Conservation (phyloP, 2,888 invertebrate species). For the Yponomeuta malinellus region DNA sequence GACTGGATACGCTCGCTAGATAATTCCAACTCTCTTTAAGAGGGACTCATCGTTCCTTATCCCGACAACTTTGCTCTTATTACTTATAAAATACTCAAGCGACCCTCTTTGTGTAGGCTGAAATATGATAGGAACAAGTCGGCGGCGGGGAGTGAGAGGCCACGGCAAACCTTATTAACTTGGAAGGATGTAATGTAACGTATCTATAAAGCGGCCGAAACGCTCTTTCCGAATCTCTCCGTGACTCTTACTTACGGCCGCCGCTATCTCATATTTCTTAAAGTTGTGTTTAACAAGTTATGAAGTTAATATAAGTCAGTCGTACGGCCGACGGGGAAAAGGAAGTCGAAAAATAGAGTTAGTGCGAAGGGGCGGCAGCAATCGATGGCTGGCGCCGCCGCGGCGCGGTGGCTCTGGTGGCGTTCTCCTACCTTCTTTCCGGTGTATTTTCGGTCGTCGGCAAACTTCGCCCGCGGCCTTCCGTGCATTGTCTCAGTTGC, state of each 20-base stretch:
- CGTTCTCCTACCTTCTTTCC: conserved; percentile 24
- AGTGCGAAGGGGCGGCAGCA: conserved; percentile 45
- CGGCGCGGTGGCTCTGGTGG: conserved; percentile 34
- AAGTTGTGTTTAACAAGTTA: conserved; percentile 66
- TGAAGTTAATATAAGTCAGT: conserved; percentile 64
- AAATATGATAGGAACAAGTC: conserved; percentile 34
- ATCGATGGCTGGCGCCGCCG: conserved; percentile 50
- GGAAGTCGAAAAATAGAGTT: conserved; percentile 58
- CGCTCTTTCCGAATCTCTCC: conserved; percentile 46
- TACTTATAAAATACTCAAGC: conserved; percentile 37
- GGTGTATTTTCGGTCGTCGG: conserved; percentile 41
- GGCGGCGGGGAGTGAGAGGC: conserved; percentile 24
- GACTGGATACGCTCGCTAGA: conserved; percentile 22
- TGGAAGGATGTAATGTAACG: conserved; percentile 36
- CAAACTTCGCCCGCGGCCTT: conserved; percentile 18
- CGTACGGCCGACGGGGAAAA: conserved; percentile 49
- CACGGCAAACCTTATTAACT: conserved; percentile 37
- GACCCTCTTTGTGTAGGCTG: conserved; percentile 26
- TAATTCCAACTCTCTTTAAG: conserved; percentile 29
- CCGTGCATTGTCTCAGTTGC: conserved; percentile 21
- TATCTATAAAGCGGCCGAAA: conserved; percentile 30
- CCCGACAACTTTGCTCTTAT: conserved; percentile 35
- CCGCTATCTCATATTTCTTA: conserved; percentile 58
- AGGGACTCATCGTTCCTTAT: conserved; percentile 34
- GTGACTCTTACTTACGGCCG: conserved; percentile 40